These are phyloP conservation scores for Hymenochirus boettgeri DNA, from an alignment of 2,113 vertebrate species.

Conservation along the genomic window DNA sequence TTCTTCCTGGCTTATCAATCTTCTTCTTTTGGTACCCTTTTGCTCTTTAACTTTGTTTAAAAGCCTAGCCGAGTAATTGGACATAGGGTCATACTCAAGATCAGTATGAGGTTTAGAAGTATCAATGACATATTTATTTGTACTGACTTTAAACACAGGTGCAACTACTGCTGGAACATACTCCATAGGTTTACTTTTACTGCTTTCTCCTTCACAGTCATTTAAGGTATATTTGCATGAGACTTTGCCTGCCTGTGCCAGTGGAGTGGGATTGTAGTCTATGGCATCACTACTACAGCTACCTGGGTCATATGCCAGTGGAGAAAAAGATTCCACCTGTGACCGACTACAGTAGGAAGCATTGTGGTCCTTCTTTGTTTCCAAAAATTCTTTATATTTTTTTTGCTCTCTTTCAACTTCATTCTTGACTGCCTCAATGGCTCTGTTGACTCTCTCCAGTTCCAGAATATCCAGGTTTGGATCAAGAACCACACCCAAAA, in stretches of 20 bases:
- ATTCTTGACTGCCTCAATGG: constrained; percentile 83
- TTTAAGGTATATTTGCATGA: constrained; percentile 86
- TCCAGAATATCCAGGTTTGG: constrained; percentile 70
- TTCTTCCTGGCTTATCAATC: constrained; percentile 51
- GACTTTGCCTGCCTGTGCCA: constrained; percentile 40
- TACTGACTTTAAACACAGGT: constrained; percentile 56
- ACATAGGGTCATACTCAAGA: constrained; percentile 91
- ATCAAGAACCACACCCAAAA: constrained; percentile 44
- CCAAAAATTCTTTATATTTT: constrained; percentile 80
- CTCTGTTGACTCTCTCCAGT: constrained; percentile 86
- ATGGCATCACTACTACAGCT: constrained; percentile 60
- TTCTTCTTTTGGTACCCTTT: constrained; percentile 48
- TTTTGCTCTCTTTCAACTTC: constrained; percentile 88
- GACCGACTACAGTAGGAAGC: constrained; percentile 48
- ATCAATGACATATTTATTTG: constrained; percentile 87
- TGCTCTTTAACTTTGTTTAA: constrained; percentile 61
- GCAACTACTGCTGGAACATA: constrained; percentile 80
- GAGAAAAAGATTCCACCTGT: constrained; percentile 46
- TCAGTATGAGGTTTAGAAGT: constrained; percentile 83
- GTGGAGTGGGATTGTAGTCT: constrained; percentile 81
- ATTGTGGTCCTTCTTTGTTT: constrained; percentile 54
- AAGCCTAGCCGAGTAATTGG: constrained; percentile 85
- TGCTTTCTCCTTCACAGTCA: constrained; percentile 50
- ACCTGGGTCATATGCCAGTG: constrained; percentile 71
- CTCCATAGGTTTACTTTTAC: constrained; percentile 68